Base-by-base conservation (phyloP, 2,113 vertebrate genomes). In the Heterotis niloticus region DNA sequence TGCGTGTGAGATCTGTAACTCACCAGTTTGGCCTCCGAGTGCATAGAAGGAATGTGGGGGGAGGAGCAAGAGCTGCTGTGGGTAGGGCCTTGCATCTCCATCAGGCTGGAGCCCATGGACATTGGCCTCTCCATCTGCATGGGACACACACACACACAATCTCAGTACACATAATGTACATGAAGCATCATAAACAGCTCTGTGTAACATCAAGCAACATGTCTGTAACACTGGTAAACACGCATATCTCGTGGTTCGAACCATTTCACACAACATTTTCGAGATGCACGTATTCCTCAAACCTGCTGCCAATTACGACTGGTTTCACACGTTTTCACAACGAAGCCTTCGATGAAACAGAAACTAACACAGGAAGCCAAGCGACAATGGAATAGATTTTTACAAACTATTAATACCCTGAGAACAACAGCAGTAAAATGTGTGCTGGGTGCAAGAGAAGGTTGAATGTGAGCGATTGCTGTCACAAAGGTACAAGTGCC, bases 21-120 rank as follows among this genome's bases (percentile, higher is more conserved):
- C 87, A 98, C 98, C 96, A 99, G 95, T 93, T 99, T 99, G 91
- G 98, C 96, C 89, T 99, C 98, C 84, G 97, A 98, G 90, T 98
- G 97, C 96, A 99, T 98, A 86, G 95, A 92, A 83, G 95, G 94
- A 84, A 98, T 93, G 91, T 98, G 98, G 86, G 96, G 93, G 87
- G 96, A 98, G 87, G 96, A 94, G 82, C 96, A 98, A 0, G 96
- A 94, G 84, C 90, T 97, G 89, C 67, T 96, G 93, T 98, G 96
- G 89, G 94, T 88, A 20, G 96, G 96, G 77, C 94, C 96, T 88
- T 96, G 98, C 95, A 99, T 97, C 79, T 94, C 95, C 96, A 99
- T 96, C 93, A 99, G 96, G 91, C 93, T 97, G 89, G 96, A 95
- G 84, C 94, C 95, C 96, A 99, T 96, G n/a, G 97, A 96, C 95